Conservation (phyloP, 2,113 vertebrate genomes). For the Daboia siamensis region DNA sequence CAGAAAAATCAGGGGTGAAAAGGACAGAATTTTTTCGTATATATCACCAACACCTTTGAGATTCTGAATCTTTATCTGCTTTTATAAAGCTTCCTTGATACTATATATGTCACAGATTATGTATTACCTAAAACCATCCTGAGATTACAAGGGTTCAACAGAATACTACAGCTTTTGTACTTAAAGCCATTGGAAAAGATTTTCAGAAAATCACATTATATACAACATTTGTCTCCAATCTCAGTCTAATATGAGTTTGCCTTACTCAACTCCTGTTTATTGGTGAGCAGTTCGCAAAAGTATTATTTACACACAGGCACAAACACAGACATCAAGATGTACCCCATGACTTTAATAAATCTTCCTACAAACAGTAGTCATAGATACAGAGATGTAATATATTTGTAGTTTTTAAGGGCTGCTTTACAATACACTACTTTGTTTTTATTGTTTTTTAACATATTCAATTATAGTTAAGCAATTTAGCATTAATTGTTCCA, state of each 20-base stretch:
- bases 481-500: constrained; percentile 27
- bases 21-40: background rate
- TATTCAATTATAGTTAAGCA: constrained; percentile 23
- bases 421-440: background rate
- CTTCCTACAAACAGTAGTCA: background rate
- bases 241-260: background rate
- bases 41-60: background rate
- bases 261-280: background rate
- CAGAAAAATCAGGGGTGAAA: background rate
- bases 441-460: constrained; percentile 13
- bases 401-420: background rate
- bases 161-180: background rate
- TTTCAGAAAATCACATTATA: background rate
- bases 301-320: background rate
- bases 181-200: background rate
- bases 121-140: background rate
- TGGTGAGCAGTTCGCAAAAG: background rate
- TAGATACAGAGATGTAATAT: background rate
- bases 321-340: background rate
- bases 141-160: background rate
- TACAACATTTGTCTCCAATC: background rate
- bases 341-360: background rate
- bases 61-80: background rate
- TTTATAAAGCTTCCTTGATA: background rate
- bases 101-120: background rate